Evolutionary conservation across 2,113 vertebrate species (phyloP).

Genomic region (Psephotus haematonotus): DNA sequence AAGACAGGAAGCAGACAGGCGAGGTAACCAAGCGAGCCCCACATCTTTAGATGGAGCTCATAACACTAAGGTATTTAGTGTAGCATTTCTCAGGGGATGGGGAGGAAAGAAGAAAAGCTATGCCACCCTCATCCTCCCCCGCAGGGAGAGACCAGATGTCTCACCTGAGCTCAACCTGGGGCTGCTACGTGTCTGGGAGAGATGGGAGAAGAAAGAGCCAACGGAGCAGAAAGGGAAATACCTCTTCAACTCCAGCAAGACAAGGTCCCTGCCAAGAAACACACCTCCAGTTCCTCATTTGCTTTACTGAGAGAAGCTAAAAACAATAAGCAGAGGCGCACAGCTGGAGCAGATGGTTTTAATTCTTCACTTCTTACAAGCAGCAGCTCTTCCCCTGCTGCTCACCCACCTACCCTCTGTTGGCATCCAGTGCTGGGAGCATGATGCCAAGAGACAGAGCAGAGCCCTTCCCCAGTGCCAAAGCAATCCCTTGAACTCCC

Average conservation of each 20-base stretch:
- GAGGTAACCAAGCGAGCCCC: neutral
- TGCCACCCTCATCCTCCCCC: neutral
- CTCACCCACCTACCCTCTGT: neutral
- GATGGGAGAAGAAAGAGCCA: neutral
- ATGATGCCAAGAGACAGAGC: neutral
- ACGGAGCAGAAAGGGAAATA: neutral
- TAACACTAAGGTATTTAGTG: neutral
- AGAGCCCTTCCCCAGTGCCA: neutral
- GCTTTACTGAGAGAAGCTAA: neutral
- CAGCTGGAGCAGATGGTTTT: slow-evolving; percentile 15
- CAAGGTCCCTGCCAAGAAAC: neutral
- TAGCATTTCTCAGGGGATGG: neutral
- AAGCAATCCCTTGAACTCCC: neutral
- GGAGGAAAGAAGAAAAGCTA: too few relatives aligned
- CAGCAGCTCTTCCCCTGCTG: neutral
- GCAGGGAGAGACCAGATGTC: neutral
- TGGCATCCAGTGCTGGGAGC: neutral
- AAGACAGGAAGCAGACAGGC: neutral
- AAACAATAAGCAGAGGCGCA: neutral
- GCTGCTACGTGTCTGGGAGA: neutral
- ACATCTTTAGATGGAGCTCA: neutral
- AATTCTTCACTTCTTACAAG: neutral
- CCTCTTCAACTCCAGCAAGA: neutral
- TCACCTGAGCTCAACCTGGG: neutral
- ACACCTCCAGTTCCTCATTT: neutral